These are phyloP conservation scores for Didymodactylos carnosus DNA, from an alignment of 2,888 invertebrate genomes.

Conservation along the genomic window DNA sequence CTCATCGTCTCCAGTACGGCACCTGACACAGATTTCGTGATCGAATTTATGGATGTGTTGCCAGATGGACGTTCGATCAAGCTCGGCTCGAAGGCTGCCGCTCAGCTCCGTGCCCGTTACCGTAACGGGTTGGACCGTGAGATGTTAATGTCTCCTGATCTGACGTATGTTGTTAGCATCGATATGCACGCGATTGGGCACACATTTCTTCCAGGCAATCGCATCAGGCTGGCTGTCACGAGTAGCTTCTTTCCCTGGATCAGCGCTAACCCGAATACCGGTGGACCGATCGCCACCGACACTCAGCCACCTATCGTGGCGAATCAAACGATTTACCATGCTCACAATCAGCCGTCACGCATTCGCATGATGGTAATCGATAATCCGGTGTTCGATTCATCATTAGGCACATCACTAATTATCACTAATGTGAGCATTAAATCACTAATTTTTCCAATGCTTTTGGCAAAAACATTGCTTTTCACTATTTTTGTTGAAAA, in stretches of 20 bases:
- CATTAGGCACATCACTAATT: too few species aligned
- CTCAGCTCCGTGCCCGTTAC: not conserved
- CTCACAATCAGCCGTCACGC: not conserved
- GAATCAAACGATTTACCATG: conserved; percentile 3
- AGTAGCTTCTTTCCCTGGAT: conserved; percentile 4
- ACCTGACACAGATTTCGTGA: conserved; percentile 1
- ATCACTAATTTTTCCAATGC: too few species aligned
- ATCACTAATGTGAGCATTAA: too few species aligned
- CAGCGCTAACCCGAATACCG: conserved; percentile 1
- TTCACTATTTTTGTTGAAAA: too few species aligned
- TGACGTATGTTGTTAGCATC: not conserved
- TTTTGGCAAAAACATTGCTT: too few species aligned
- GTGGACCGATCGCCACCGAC: not conserved
- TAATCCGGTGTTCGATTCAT: not conserved
- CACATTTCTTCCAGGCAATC: not conserved
- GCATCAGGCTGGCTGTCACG: not conserved
- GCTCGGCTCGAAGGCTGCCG: not conserved
- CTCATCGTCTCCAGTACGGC: not conserved
- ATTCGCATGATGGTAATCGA: not conserved
- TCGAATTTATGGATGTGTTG: not conserved
- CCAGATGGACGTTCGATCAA: conserved; percentile 5
- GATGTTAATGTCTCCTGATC: not conserved
- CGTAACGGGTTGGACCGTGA: conserved; percentile 1
- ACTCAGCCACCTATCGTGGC: not conserved
- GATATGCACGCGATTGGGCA: not conserved